Base-by-base conservation (phyloP, 2,888 invertebrate species). In the Agrochola circellaris region DNA sequence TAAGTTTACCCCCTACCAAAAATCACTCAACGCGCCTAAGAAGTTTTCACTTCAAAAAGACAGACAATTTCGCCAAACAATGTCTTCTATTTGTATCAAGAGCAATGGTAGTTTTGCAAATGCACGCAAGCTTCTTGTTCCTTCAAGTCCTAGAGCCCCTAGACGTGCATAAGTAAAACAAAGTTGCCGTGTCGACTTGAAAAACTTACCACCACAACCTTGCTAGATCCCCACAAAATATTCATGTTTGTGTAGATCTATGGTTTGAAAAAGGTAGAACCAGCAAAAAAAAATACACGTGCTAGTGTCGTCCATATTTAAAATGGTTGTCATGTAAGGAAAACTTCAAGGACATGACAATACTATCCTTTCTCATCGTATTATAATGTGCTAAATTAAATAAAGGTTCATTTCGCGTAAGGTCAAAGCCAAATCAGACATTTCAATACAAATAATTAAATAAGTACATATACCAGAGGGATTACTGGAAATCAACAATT, bases 91-190 rank as follows among this genome's bases (percentile, higher is more conserved):
- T 56, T 38, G 15, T 30, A n/a, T 30, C 20, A 8, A 60, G 23
- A 73, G 4, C 9, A 38, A 26, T 7, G 6, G 48, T n/a, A 6
- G 20, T 34, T 62, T 9, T 51, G n/a, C 15, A 61, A 48, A 34
- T 58, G 23, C 42, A 48, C 26, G n/a, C 45, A 58, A 68, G 56
- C n/a, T 78, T 26, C 54, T 66, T 54, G 23, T 60, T n/a, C 30
- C 38, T 51, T 61, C 42, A 65, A 73, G n/a, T 73, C 56, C 42
- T 56, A 13, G 11, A 26, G 23, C 60, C 82, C 45, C 70, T 67
- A 62, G 51, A 20, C 70, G 58, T 82, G 30, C 73, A 67, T 79
- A 83, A 70, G 62, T 73, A 73, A 83, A 65, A 73, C 56, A 62
- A 83, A 70, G 73, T 73, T 67, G 13, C 26, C 66, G 48, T 30